A percentile compares a stretch with the other conserved stretches of the same genome.
These are phyloP conservation scores for Periphyllus acericola DNA, from an alignment of 2,888 invertebrate species.

Conservation along the genomic window DNA sequence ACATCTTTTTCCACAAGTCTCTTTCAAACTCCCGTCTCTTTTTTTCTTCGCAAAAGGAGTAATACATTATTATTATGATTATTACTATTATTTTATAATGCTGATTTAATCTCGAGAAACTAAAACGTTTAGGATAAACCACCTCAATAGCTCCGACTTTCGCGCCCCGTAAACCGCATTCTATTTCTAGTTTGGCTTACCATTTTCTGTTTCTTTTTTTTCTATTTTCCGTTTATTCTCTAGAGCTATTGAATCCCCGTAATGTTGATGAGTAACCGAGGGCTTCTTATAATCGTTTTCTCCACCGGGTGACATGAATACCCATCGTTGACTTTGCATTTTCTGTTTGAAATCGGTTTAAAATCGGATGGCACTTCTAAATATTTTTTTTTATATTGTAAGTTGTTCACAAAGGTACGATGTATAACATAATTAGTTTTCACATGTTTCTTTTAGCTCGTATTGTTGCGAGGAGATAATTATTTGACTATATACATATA, in stretches of 20 bases:
- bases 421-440: too few relatives aligned
- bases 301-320: slow-evolving; percentile 47
- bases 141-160: background rate
- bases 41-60: background rate
- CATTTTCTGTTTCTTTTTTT: slow-evolving; percentile 1
- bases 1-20: slow-evolving; percentile 36
- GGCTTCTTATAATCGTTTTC: slow-evolving; percentile 42
- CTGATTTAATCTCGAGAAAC: background rate
- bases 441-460: too few relatives aligned
- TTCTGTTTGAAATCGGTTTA: background rate
- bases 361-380: too few relatives aligned
- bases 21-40: slow-evolving; percentile 27
- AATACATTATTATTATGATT: background rate
- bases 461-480: too few relatives aligned
- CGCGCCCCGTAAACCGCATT: background rate
- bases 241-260: background rate
- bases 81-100: too few relatives aligned
- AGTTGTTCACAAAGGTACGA: too few relatives aligned
- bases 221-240: background rate
- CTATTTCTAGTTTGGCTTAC: background rate
- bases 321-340: slow-evolving; percentile 56
- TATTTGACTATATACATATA: too few relatives aligned
- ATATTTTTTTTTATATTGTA: too few relatives aligned
- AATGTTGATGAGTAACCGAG: slow-evolving; percentile 32
- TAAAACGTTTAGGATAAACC: background rate